Conservation (phyloP, 2,113 vertebrate genomes). For the Xiphias gladius region DNA sequence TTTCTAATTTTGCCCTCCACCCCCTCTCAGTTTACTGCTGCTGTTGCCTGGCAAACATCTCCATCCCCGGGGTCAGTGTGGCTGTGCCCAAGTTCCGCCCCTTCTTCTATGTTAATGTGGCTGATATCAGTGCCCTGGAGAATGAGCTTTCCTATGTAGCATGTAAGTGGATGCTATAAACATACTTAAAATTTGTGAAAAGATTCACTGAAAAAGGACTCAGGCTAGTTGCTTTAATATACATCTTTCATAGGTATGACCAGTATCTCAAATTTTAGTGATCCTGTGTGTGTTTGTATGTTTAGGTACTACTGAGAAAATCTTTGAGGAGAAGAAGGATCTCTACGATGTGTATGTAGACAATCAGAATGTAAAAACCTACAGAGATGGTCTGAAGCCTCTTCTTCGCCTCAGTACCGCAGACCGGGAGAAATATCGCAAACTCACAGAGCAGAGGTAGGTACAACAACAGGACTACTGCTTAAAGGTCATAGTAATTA, state of each 20-base stretch:
- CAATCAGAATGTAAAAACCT: slow-evolving; percentile 95
- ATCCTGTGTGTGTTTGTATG: slow-evolving; percentile 65
- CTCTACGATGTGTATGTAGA: slow-evolving; percentile 96
- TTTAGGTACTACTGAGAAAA: slow-evolving; percentile 96
- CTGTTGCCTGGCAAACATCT: slow-evolving; percentile 95
- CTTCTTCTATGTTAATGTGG: slow-evolving; percentile 97
- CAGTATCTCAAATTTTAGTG: neutral
- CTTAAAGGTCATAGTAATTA: neutral
- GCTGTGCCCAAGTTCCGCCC: slow-evolving; percentile 93
- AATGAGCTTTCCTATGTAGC: slow-evolving; percentile 95
- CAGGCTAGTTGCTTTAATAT: neutral
- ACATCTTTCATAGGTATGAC: neutral
- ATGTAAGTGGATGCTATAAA: slow-evolving; percentile 85
- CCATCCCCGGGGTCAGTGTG: slow-evolving; percentile 90
- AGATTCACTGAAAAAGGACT: neutral
- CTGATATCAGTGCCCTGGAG: slow-evolving; percentile 94
- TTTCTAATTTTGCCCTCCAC: neutral
- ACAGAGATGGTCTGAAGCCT: slow-evolving; percentile 91
- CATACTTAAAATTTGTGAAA: neutral
- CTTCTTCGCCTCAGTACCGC: slow-evolving; percentile 92
- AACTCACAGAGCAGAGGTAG: slow-evolving; percentile 95
- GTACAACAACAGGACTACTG: neutral
- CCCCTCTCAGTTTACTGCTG: slow-evolving; percentile 91
- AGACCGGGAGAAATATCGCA: slow-evolving; percentile 92
- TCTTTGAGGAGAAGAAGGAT: slow-evolving; percentile 95